These are phyloP conservation scores for Bujurquina vittata DNA, from an alignment of 2,113 vertebrate species.

Conservation along the genomic window DNA sequence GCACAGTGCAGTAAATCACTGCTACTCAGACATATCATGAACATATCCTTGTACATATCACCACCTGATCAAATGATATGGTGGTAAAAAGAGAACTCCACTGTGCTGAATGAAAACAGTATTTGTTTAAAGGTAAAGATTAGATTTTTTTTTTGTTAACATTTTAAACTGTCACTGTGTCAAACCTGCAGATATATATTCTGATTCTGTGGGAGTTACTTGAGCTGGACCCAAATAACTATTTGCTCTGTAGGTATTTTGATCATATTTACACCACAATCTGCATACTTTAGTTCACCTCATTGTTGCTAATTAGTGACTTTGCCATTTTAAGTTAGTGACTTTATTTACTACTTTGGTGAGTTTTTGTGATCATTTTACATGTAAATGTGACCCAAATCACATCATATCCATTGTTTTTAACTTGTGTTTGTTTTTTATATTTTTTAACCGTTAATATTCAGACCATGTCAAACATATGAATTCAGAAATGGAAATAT, in stretches of 20 bases:
- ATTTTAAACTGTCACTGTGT: background rate
- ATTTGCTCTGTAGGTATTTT: background rate
- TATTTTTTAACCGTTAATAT: too few relatives aligned
- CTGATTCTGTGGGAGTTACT: background rate
- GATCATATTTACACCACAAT: background rate
- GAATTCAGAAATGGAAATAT: background rate
- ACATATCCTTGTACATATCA: background rate
- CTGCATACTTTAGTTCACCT: background rate
- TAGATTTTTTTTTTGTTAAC: background rate
- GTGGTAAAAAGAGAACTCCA: too few relatives aligned
- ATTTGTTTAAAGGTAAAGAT: background rate
- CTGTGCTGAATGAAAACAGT: too few relatives aligned
- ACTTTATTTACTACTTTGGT: too few relatives aligned
- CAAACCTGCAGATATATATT: background rate
- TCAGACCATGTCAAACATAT: too few relatives aligned
- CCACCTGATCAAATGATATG: background rate
- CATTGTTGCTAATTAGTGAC: too few relatives aligned
- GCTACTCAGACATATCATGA: background rate
- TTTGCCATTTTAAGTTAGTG: too few relatives aligned
- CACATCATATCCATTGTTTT: too few relatives aligned
- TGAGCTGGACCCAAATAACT: background rate
- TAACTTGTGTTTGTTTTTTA: too few relatives aligned
- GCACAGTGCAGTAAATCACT: background rate
- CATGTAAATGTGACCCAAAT: too few relatives aligned
- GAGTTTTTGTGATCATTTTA: too few relatives aligned